phyloP scores from a whole-genome alignment of 35 echinoderm and acorn worm species.

The Apostichopus californicus region DNA sequence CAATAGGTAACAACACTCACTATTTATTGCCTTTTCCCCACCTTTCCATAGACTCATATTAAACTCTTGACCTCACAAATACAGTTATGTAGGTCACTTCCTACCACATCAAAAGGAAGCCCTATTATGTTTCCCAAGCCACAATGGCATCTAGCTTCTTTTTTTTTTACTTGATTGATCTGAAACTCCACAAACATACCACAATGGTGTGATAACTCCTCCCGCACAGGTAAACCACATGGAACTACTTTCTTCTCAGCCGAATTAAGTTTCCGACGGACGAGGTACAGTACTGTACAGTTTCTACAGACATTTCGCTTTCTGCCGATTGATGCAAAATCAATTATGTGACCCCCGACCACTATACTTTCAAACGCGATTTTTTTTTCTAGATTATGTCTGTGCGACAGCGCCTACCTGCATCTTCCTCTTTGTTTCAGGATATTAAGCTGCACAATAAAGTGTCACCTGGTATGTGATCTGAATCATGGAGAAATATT shows the following conservation, averaged over 20 bases:
- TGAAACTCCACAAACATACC: background rate
- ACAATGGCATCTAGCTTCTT: background rate
- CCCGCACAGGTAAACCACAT: background rate
- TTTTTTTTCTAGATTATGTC: too few relatives aligned
- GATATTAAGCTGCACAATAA: background rate
- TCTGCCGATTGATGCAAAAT: background rate
- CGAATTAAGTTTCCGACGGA: background rate
- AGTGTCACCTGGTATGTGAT: background rate
- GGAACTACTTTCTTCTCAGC: background rate
- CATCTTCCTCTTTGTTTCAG: too few relatives aligned
- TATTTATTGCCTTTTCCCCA: background rate
- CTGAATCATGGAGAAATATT: background rate
- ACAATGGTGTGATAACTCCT: background rate
- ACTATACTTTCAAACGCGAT: too few relatives aligned
- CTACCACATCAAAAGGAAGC: background rate
- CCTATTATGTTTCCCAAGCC: background rate
- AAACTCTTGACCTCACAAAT: conserved; percentile 4
- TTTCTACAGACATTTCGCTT: background rate
- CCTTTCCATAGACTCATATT: background rate
- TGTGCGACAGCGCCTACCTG: too few relatives aligned
- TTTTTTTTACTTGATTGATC: background rate
- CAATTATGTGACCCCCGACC: background rate
- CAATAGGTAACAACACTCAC: background rate
- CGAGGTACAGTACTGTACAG: background rate
- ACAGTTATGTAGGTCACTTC: background rate